phyloP scores from a whole-genome alignment of 2,113 vertebrate genomes.

The Deroptyus accipitrinus region DNA sequence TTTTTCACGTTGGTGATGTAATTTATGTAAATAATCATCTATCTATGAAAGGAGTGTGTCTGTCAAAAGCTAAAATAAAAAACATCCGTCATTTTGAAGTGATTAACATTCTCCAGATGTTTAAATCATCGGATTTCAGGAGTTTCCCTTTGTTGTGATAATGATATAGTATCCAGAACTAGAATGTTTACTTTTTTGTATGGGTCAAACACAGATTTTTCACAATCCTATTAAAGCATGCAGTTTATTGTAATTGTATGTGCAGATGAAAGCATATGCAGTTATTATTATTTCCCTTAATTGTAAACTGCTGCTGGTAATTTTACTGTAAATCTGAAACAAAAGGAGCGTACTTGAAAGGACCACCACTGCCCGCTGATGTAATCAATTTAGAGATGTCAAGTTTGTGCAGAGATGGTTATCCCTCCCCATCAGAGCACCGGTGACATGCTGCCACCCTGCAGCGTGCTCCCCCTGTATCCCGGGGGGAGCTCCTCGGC shows the following conservation, averaged over 20 bases:
- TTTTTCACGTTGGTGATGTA: slow-evolving; percentile 81
- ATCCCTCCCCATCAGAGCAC: slow-evolving; percentile 66
- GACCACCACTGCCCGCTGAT: slow-evolving; percentile 82
- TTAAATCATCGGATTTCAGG: slow-evolving; percentile 87
- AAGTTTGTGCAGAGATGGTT: slow-evolving; percentile 75
- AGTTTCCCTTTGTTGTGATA: slow-evolving; percentile 91
- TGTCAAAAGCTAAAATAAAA: slow-evolving; percentile 87
- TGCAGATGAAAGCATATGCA: slow-evolving; percentile 85
- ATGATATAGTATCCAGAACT: slow-evolving; percentile 88
- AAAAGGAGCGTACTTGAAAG: slow-evolving; percentile 79
- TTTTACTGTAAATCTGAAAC: slow-evolving; percentile 81
- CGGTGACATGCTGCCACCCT: slow-evolving; percentile 77
- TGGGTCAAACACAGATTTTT: slow-evolving; percentile 84
- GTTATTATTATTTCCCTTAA: slow-evolving; percentile 87
- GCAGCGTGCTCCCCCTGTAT: slow-evolving; percentile 27
- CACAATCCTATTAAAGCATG: slow-evolving; percentile 84
- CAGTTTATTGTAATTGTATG: slow-evolving; percentile 82
- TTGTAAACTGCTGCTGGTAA: slow-evolving; percentile 87
- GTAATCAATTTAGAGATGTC: slow-evolving; percentile 81
- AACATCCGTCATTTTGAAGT: slow-evolving; percentile 89
- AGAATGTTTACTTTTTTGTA: slow-evolving; percentile 89
- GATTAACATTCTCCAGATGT: slow-evolving; percentile 92
- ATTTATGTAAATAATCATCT: slow-evolving; percentile 87
- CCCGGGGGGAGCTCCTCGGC: slow-evolving; percentile 24
- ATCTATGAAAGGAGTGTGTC: slow-evolving; percentile 82